Conservation (phyloP, 1,140 invertebrate genomes). For the Caerostris darwini region DNA sequence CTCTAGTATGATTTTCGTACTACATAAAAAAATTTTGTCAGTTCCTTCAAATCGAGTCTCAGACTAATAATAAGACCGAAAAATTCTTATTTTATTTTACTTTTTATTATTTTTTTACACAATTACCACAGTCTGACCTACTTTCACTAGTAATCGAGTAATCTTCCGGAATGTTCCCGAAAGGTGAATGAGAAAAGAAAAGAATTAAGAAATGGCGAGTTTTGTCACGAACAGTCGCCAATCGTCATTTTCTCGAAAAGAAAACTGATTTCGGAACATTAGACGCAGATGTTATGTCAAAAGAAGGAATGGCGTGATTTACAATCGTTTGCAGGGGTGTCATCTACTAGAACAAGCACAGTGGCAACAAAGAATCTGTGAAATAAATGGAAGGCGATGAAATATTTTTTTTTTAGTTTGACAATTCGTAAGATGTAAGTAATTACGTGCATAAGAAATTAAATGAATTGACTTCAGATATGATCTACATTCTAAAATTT, state of each 20-base stretch:
- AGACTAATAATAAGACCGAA: not conserved
- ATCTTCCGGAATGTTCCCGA: slow-evolving; percentile 27
- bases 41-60: not conserved
- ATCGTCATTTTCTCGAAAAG: slow-evolving; percentile 13
- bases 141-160: slow-evolving; percentile 1
- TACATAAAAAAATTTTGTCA: not conserved
- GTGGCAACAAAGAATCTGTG: not conserved
- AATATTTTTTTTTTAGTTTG: not conserved
- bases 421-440: not conserved
- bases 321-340: not conserved
- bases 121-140: slow-evolving; percentile 26
- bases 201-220: not conserved
- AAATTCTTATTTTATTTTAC: not conserved
- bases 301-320: slow-evolving; percentile 2
- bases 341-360: not conserved
- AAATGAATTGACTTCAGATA: not conserved
- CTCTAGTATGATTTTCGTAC: not conserved
- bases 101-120: not conserved
- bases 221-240: slow-evolving; percentile 18
- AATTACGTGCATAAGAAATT: not conserved
- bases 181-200: slow-evolving; percentile 8
- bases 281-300: slow-evolving; percentile 15
- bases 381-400: not conserved
- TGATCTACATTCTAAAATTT: not conserved
- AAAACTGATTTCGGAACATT: slow-evolving; percentile 41